These are phyloP conservation scores for Protosalanx chinensis DNA, from an alignment of 2,797 vertebrate genomes.

Conservation along the genomic window DNA sequence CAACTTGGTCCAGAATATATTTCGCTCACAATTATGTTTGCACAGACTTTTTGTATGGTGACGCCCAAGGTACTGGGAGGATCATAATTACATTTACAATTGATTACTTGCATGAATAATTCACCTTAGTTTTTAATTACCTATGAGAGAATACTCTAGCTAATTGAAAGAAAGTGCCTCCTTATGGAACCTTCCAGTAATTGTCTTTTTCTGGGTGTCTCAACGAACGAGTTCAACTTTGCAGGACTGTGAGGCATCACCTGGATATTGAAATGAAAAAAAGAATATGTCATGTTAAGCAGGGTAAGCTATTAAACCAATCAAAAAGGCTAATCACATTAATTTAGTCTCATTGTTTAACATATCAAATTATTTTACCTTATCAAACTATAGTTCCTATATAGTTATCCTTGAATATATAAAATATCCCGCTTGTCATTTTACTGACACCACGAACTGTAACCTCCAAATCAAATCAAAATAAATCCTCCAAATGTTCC, in stretches of 20 bases:
- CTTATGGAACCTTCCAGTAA: constrained; percentile 14
- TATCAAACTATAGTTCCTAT: neutral
- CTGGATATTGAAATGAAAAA: neutral
- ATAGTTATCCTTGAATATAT: neutral
- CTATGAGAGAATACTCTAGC: constrained; percentile 19
- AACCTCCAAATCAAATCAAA: constrained; percentile 12
- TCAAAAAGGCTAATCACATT: neutral
- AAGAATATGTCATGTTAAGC: neutral
- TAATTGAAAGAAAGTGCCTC: constrained; percentile 12
- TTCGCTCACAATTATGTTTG: constrained; percentile 14
- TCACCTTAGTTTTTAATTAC: constrained; percentile 40
- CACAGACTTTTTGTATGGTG: constrained; percentile 29
- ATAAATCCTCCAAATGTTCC: neutral
- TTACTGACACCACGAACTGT: neutral
- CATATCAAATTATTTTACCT: neutral
- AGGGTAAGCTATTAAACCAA: neutral
- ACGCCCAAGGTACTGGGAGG: constrained; percentile 32
- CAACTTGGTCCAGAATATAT: no score
- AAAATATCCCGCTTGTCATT: neutral
- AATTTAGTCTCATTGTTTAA: neutral
- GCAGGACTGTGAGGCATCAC: neutral
- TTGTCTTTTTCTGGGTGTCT: neutral
- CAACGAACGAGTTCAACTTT: neutral
- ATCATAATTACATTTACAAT: constrained; percentile 46
- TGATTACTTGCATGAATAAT: constrained; percentile 53